These are phyloP conservation scores for Mus musculus DNA, from an alignment of 2,113 vertebrate genomes.

Conservation along the genomic window DNA sequence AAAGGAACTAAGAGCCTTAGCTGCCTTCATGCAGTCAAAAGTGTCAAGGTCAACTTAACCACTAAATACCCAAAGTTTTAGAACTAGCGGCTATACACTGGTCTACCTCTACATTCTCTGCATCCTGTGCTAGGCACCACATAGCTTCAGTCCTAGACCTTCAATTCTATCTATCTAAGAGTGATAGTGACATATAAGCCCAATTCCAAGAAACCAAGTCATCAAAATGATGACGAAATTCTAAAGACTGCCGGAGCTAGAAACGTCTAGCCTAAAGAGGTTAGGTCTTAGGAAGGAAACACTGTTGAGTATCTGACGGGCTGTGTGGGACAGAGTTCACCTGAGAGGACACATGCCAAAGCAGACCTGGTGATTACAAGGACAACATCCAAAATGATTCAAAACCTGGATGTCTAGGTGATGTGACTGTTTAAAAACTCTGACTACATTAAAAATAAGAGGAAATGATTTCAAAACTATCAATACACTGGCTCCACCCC, in stretches of 20 bases:
- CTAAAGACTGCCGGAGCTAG: neutral
- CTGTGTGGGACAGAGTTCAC: constrained; percentile 42
- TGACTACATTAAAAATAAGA: constrained; percentile 14
- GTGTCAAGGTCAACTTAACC: constrained; percentile 14
- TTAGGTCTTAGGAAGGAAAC: constrained; percentile 23
- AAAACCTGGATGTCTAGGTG: neutral
- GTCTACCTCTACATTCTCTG: neutral
- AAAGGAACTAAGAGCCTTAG: constrained; percentile 42
- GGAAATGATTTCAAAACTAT: constrained; percentile 43
- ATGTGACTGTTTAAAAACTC: neutral
- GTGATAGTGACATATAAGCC: neutral
- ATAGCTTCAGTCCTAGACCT: neutral
- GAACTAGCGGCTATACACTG: neutral
- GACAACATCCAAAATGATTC: neutral
- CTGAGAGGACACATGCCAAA: neutral
- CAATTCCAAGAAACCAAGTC: neutral
- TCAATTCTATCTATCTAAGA: neutral
- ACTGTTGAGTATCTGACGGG: constrained; percentile 38
- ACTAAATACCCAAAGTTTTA: constrained; percentile 22
- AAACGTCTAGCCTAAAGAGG: neutral
- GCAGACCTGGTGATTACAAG: neutral
- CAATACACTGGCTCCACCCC: neutral
- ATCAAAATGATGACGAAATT: neutral
- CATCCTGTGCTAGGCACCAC: neutral
- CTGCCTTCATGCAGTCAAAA: constrained; percentile 26